Evolutionary conservation across 2,888 invertebrate genomes (phyloP), one percentile per base, ranked within the genome.

Genomic region (Plagiodera versicolora): DNA sequence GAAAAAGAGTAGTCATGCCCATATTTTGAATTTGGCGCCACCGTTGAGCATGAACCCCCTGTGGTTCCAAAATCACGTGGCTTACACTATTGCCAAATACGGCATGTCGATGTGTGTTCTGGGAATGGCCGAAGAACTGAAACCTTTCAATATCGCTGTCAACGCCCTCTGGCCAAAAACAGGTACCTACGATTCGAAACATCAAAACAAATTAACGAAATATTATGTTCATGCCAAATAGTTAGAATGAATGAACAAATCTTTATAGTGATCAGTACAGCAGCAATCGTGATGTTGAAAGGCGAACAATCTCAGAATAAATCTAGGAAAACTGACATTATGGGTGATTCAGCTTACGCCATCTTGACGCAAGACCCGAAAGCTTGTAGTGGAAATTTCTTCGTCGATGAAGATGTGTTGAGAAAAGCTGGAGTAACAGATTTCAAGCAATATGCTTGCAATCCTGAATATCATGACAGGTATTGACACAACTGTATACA

Each of bases 51-150:
- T 98, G 89, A 86, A 87, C 69, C 87, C 94, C 0, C 83, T 87
- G 70, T 98, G 98, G 98, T 96, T 98, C 78, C 86, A 87, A 53
- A 84, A 90, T 67, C 93, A 97, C 80, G 92, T 95, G 48, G 98
- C 97, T 0, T 98, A 99, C 80, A 97, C 98, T 0, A 98, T 98
- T 90, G 95, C 98, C 1, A 98, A 98, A 78, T 98, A 95, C 79
- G 98, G 97, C 18, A 98, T 98, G 98, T 96, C 96, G 0, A 94
- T 98, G 95, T 98, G 97, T 79, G 96, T 93, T 1, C 83, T 98
- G 11, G 98, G 98, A 14, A 96, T 98, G 95, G 87, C 95, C n/a
- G 92, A 91, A 66, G 98, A 98, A 82, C 92, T 97, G 74, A 89
- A 86, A 72, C 84, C 85, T 0, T 85, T 86, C 68, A 90, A 90